Conservation (phyloP, 2,797 vertebrate species). For the Podarcis lilfordi region DNA sequence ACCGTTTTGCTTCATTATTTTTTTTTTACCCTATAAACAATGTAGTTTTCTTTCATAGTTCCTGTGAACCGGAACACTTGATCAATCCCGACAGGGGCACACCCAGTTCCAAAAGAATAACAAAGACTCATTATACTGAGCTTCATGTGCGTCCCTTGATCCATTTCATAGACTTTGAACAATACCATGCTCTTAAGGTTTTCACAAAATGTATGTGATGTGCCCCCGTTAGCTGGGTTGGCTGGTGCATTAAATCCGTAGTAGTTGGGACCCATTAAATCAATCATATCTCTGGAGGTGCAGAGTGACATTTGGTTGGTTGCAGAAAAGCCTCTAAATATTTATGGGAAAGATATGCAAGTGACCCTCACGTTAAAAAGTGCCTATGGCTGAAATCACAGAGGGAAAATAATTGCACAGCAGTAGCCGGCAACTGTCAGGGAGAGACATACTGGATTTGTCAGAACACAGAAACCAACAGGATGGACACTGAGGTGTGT, state of each 20-base stretch:
- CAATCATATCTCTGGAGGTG: accelerated
- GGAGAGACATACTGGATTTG: not conserved
- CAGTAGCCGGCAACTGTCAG: not conserved
- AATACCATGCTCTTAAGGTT: not conserved
- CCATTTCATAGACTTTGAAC: conserved; percentile 26
- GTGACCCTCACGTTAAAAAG: not conserved
- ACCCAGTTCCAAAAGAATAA: not conserved
- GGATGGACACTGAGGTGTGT: not conserved
- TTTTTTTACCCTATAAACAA: not conserved
- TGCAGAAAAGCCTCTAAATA: conserved; percentile 1
- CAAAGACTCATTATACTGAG: conserved; percentile 18
- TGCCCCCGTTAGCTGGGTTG: not conserved
- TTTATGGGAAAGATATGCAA: not conserved
- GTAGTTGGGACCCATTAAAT: conserved; percentile 24
- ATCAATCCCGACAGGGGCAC: not conserved
- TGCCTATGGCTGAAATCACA: not conserved
- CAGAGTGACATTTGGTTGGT: not conserved
- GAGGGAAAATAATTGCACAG: not conserved
- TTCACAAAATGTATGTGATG: conserved; percentile 20
- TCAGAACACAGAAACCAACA: not conserved
- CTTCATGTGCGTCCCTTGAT: not conserved
- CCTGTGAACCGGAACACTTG: not conserved
- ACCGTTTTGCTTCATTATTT: not conserved
- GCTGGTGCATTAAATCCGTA: not conserved
- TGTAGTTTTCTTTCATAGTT: conserved; percentile 29